phyloP scores from a whole-genome alignment of 2,113 vertebrate genomes.

The Catharus fuscescens region DNA sequence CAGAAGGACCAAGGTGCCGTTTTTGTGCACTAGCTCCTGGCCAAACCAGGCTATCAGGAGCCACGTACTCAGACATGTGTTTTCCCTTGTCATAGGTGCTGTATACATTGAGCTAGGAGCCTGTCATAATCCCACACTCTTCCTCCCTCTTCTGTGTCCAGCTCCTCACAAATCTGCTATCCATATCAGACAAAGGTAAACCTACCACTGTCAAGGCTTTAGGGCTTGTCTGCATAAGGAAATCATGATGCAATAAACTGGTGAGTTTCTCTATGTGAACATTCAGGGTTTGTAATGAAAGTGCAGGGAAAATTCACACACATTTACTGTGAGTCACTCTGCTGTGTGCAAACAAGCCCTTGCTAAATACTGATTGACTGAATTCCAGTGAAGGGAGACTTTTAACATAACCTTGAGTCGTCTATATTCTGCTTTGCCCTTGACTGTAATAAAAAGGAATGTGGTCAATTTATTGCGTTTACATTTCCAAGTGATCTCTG shows the following conservation, averaged over 20 bases:
- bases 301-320: background rate
- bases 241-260: slow-evolving; percentile 4
- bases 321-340: background rate
- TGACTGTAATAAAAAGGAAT: background rate
- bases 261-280: background rate
- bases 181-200: slow-evolving; percentile 9
- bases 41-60: slow-evolving; percentile 1
- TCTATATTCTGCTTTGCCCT: background rate
- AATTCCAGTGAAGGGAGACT: background rate
- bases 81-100: slow-evolving; percentile 8
- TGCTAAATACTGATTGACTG: background rate
- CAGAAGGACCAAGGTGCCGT: slow-evolving; percentile 3
- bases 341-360: slow-evolving; percentile 28
- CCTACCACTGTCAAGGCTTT: background rate
- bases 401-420: background rate
- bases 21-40: slow-evolving; percentile 3
- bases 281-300: background rate
- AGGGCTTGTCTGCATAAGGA: slow-evolving; percentile 23
- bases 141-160: background rate
- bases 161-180: background rate
- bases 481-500: background rate
- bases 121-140: background rate
- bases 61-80: background rate
- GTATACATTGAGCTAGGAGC: slow-evolving; percentile 14
- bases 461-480: background rate